These are phyloP conservation scores for Diplogasteroides magnus DNA, from an alignment of 1,140 invertebrate genomes.

Conservation along the genomic window DNA sequence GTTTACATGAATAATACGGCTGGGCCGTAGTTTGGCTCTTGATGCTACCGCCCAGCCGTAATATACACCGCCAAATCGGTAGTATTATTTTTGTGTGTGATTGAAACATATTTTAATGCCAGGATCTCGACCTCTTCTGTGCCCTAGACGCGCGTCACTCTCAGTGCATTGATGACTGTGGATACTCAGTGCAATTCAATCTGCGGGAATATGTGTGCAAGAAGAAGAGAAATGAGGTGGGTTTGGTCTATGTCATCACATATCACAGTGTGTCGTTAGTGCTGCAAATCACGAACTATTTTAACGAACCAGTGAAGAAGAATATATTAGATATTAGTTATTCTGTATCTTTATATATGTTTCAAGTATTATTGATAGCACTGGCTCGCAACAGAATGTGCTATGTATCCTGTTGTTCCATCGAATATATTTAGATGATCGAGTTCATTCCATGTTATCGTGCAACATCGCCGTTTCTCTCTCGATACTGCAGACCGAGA, in stretches of 20 bases:
- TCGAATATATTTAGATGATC: constrained; percentile 49
- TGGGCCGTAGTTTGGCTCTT: too few species aligned
- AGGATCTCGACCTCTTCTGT: constrained; percentile 49
- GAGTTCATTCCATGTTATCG: constrained; percentile 43
- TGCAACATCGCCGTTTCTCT: constrained; percentile 37
- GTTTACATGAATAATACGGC: too few species aligned
- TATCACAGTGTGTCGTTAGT: too few species aligned
- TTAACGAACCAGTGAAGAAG: too few species aligned
- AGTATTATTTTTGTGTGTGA: background rate
- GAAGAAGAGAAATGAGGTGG: constrained; percentile 26
- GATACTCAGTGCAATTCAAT: constrained; percentile 52
- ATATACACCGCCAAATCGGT: background rate
- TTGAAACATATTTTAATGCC: background rate
- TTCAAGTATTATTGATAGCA: too few species aligned
- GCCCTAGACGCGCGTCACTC: constrained; percentile 47
- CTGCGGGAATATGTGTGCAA: constrained; percentile 54
- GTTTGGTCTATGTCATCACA: too few species aligned
- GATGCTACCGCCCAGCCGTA: too few species aligned
- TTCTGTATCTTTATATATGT: too few species aligned
- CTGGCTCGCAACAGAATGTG: too few species aligned
- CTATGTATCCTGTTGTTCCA: too few species aligned
- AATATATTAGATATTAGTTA: too few species aligned
- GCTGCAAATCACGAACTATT: too few species aligned
- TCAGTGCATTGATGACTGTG: constrained; percentile 44
- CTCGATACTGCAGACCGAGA: constrained; percentile 43